phyloP scores from a whole-genome alignment of 2,888 invertebrate genomes.

The Clivina fossor region DNA sequence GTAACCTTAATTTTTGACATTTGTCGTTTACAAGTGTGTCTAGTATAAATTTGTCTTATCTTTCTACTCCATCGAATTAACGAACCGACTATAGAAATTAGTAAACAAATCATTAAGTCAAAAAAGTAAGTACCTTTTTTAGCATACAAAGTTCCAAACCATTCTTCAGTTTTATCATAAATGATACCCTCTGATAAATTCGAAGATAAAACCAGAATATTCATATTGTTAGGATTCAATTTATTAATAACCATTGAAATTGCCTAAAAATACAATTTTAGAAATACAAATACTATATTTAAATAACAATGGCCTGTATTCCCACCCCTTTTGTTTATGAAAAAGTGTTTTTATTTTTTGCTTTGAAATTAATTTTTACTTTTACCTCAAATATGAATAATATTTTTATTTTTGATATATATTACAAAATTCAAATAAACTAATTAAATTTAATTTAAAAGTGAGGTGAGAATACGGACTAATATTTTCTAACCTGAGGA shows the following conservation, averaged over 20 bases:
- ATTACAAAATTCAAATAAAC: background rate
- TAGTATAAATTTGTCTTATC: no score
- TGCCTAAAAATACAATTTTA: conserved; percentile 57
- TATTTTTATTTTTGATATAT: background rate
- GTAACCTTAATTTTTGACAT: no score
- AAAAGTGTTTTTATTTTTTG: no score
- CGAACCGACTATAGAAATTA: no score
- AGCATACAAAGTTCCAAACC: conserved; percentile 82
- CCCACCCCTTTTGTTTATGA: no score
- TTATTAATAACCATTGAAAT: conserved; percentile 62
- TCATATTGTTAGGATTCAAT: conserved; percentile 67
- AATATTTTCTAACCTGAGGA: conserved; percentile 57
- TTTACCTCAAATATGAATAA: conserved; percentile 2
- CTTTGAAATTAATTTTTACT: background rate
- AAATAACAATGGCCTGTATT: no score
- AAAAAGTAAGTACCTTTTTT: conserved; percentile 58
- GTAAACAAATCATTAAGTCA: no score
- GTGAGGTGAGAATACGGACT: background rate
- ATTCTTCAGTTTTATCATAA: conserved; percentile 72
- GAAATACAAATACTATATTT: background rate
- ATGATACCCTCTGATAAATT: conserved; percentile 55
- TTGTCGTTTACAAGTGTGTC: no score
- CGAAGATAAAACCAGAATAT: conserved; percentile 70
- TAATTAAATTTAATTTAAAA: no score
- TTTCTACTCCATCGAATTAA: no score